Evolutionary conservation across 2,113 vertebrate genomes (phyloP), one percentile per base, ranked within the genome.

Genomic region (Theristicus caerulescens): DNA sequence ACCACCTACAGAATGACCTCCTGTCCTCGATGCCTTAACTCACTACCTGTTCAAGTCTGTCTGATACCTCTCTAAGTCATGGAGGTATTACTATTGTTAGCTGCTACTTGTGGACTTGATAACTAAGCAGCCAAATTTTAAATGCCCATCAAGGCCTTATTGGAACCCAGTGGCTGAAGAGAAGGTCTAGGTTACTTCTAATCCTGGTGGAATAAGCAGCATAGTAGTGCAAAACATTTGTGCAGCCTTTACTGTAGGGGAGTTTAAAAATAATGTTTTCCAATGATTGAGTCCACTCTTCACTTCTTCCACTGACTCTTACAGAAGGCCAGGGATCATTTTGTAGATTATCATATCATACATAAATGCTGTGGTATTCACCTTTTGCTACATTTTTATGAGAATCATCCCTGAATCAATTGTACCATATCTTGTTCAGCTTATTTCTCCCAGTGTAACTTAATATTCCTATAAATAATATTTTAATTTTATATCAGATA

Each of bases 401-500:
- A 82, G 18, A 54, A 20, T 26, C 1, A 3, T 27, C 44, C 6
- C 21, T 66, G 27, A 12, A 36, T 46, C 32, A 77, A 6, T 70
- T 73, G 38, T 6, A 59, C 2, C 7, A 3, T 40, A 70, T 76
- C 25, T 58, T 67, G 51, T 59, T 93, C 26, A 76, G 2, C 9
- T 49, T 92, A 89, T 55, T 91, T 96, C 73, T 96, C 52, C 44
- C 52, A 46, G 13, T 47, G 27, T 62, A 46, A 86, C 72, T 91
- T 57, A 49, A 32, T 71, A 94, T 20, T 92, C 62, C 54, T 36
- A 59, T 74, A 66, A 96, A 94, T 92, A 96, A 69, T 66, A 89
- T 25, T 52, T 70, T 40, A 51, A 74, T 82, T 74, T 90, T 94
- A 24, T 76, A 73, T 52, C 51, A 84, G 77, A 57, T 61, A 82